Base-by-base conservation (phyloP, 1,140 invertebrate species). In the Microplitis demolitor region DNA sequence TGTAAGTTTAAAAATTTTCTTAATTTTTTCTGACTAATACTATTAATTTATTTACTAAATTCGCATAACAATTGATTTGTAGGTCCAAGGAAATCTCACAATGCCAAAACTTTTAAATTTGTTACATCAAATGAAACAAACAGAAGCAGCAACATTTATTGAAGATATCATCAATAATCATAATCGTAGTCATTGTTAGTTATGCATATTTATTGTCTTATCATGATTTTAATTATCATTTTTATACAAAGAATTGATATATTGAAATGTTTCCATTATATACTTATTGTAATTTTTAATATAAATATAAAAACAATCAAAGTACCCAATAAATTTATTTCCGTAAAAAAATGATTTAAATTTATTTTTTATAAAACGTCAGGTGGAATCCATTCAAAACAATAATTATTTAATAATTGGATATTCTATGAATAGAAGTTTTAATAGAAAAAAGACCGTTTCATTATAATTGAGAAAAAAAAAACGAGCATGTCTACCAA, bases 1-100 rank as follows among this genome's bases (percentile, higher is more conserved):
- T 50, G 83, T 84, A 72, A 76, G 78, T 66, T 69, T 16, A n/a
- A 50, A 35, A 11, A 67, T 67, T 61, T 2, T 34, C n/a, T 39
- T 3, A 56, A 35, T 71, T 4, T 34, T 56, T 56, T 54, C 8
- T 39, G 0, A 24, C 2, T 53, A 16, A 69, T 64, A n/a, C 54
- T 33, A 35, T 62, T 9, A 50, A 56, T 2, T 35, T 63, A 61
- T 50, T 14, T 34, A 16, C 0, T 64, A 35, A n/a, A 33, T 35
- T 39, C 1, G 2, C 24, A 2, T 24, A 24, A 24, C 2, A 24
- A 56, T 56, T 54, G 5, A 56, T 54, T 56, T 71, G 24, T 34
- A 76, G 74, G 66, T 76, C 8, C 74, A 76, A 67, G 74, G 74
- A 5, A 53, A 64, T 53, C 34, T 76, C 1, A 73, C 71, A 16